These are phyloP conservation scores for Gymnopithys bicolor DNA, from an alignment of 2,797 vertebrate species.

Conservation along the genomic window DNA sequence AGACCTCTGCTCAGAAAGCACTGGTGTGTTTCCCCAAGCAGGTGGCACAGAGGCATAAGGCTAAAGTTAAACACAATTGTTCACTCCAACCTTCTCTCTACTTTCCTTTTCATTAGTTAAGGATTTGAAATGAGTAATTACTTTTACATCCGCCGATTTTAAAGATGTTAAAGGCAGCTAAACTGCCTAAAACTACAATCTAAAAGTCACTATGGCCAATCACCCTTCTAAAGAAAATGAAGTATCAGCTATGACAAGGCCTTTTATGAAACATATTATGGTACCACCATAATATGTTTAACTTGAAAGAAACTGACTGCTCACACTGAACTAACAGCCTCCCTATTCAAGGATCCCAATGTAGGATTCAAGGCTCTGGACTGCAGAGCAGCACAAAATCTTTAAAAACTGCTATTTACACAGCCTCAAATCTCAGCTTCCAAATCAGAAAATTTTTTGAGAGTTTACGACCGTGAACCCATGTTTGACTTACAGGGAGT, in stretches of 20 bases:
- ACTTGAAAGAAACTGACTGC: background rate
- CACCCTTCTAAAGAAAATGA: background rate
- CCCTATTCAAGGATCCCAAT: background rate
- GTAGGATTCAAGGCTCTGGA: background rate
- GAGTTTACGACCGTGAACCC: background rate
- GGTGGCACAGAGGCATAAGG: background rate
- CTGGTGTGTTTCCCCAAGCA: background rate
- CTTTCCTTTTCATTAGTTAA: background rate
- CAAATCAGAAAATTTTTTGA: background rate
- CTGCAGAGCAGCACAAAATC: background rate
- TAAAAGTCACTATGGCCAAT: background rate
- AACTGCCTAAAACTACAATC: background rate
- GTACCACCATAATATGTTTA: background rate
- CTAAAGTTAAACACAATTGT: background rate
- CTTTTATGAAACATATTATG: background rate
- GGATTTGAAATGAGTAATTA: background rate
- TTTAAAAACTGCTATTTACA: background rate
- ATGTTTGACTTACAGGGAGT: slow-evolving; percentile 77
- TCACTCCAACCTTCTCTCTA: background rate
- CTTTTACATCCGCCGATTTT: background rate
- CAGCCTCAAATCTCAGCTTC: background rate
- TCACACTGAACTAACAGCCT: background rate
- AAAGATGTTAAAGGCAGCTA: background rate
- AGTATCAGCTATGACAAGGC: background rate
- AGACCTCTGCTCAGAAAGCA: background rate